Conservation (phyloP, 2,797 vertebrate genomes). For the Hyperoplus lanceolatus region DNA sequence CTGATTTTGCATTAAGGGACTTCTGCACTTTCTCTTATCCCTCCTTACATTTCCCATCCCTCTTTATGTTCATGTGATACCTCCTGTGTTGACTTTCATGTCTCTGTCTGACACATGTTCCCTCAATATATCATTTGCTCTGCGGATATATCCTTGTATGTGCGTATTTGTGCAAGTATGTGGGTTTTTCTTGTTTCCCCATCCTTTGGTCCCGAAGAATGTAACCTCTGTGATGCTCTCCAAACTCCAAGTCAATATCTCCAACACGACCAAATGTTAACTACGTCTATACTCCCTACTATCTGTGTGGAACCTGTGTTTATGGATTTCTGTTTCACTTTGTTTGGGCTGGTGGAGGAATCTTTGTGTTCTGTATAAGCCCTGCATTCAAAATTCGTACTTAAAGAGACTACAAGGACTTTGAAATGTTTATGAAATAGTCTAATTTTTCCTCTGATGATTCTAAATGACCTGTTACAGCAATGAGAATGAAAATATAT, state of each 20-base stretch:
- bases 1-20: slow-evolving; percentile 32
- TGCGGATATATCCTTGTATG: background rate
- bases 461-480: too few species aligned
- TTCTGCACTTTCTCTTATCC: slow-evolving; percentile 16
- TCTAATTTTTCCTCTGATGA: too few species aligned
- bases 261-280: slow-evolving; percentile 32
- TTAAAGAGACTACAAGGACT: too few species aligned
- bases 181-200: slow-evolving; percentile 37
- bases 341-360: background rate
- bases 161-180: slow-evolving; percentile 19
- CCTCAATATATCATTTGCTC: background rate
- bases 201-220: slow-evolving; percentile 36
- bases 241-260: slow-evolving; percentile 22
- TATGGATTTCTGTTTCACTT: background rate
- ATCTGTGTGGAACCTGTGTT: slow-evolving; percentile 36
- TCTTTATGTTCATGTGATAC: background rate
- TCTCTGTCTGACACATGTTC: slow-evolving; percentile 8
- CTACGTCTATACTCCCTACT: slow-evolving; percentile 12
- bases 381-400: too few species aligned
- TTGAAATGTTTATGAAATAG: too few species aligned
- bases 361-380: too few species aligned
- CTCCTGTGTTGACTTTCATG: background rate
- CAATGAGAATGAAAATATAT: too few species aligned
- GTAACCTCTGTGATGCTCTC: slow-evolving; percentile 11
- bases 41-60: background rate